phyloP scores from a whole-genome alignment of 2,797 vertebrate species.

The Cuculus canorus region DNA sequence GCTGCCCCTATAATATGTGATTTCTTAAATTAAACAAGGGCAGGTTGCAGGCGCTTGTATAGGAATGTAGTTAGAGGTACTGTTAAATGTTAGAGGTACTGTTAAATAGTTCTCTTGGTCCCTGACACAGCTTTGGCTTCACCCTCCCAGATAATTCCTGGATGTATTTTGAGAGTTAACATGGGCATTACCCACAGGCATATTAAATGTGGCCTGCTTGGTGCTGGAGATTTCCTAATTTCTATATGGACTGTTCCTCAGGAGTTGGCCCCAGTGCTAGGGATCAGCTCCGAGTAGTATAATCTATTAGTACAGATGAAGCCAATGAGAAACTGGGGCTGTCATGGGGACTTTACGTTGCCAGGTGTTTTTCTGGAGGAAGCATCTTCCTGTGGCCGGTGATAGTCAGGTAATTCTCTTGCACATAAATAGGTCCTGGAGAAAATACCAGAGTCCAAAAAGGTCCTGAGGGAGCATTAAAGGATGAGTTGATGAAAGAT shows the following conservation, averaged over 20 bases:
- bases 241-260: background rate
- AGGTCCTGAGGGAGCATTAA: background rate
- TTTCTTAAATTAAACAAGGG: background rate
- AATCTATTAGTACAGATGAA: background rate
- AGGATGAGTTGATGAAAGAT: background rate
- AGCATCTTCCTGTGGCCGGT: background rate
- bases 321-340: background rate
- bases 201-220: background rate
- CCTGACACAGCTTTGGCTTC: background rate
- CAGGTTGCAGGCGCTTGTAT: background rate
- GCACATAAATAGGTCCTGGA: background rate
- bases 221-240: background rate
- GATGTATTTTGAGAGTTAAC: background rate
- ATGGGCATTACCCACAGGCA: background rate
- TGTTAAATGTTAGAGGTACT: background rate
- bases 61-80: background rate
- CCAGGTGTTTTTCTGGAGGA: background rate
- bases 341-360: rapidly evolving
- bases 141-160: background rate
- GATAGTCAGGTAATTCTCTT: background rate
- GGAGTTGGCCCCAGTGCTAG: background rate
- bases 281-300: background rate
- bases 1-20: background rate
- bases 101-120: background rate
- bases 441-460: background rate